phyloP scores from a whole-genome alignment of 2,797 vertebrate species.

The Gallinago nigripennis region DNA sequence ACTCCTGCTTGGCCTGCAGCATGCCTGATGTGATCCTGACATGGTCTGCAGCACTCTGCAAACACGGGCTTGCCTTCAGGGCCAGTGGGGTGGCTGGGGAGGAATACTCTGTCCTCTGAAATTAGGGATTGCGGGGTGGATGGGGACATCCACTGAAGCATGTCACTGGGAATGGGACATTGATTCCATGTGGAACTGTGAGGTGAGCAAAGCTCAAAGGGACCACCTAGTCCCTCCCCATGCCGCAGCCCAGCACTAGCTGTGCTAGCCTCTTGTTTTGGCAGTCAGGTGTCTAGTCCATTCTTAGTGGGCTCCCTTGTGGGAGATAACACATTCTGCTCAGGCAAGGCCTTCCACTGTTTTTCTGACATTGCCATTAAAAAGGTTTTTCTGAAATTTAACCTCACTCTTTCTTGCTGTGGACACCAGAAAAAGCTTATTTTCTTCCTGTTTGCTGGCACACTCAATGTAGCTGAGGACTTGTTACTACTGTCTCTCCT shows the following conservation, averaged over 20 bases:
- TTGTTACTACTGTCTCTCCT: neutral
- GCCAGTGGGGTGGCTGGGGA: fast-evolving
- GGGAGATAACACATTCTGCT: neutral
- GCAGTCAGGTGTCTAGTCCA: neutral
- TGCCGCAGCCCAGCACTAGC: neutral
- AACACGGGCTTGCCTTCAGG: fast-evolving
- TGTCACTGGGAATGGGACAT: neutral
- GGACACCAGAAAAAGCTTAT: neutral
- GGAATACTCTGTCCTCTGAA: neutral
- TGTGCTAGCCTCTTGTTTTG: neutral
- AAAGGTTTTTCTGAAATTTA: neutral
- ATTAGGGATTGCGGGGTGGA: neutral
- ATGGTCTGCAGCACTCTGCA: neutral
- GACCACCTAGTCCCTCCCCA: too few species aligned
- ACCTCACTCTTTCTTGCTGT: neutral
- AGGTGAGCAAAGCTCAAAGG: neutral
- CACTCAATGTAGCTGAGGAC: neutral
- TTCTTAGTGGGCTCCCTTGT: fast-evolving
- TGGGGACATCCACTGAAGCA: neutral
- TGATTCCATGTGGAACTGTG: neutral
- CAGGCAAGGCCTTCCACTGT: neutral
- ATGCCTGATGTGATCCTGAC: fast-evolving
- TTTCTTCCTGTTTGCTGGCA: neutral
- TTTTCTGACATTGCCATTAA: neutral
- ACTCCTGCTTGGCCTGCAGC: fast-evolving